Base-by-base conservation (phyloP, 1,140 invertebrate species). In the Aphis gossypii region DNA sequence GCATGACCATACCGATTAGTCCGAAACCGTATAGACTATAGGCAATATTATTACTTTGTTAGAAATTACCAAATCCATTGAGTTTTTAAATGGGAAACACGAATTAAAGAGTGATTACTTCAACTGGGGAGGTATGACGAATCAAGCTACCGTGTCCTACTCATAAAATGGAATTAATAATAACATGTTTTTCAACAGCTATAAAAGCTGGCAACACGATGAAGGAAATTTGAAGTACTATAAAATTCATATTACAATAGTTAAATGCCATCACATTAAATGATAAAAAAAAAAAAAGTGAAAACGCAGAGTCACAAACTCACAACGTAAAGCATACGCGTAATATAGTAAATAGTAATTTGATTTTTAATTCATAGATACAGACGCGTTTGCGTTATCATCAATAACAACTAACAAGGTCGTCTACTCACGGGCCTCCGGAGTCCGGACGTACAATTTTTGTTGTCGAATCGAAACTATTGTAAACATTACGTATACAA, bases 371-470 rank as follows among this genome's bases (percentile, higher is more conserved):
- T 76, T n/a, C 14, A 44, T 46, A 35, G 84, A 86, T 86, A 86
- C 84, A 18, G 84, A 44, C 41, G 25, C 18, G 76, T 83, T 83
- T 30, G 38, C 9, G 84, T 86, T 86, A 86, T 86, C 84, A 86
- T 41, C 38, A 41, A 41, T 41, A 41, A 41, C 38, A 41, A 41
- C n/a, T 86, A 44, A 86, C 23, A 30, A 44, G 25, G 83, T 44
- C 84, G 41, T 30, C 25, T 86, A 86, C 84, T 44, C 84, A 86
- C 84, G 84, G 38, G 38, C 25, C 84, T 88, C 87, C 87, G 46
- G 46, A 51, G 46, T 76, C 60, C 60, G n/a, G 60, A 41, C 38
- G 86, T 25, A 48, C 41, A 86, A 86, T 46, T 46, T 84, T 86
- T 86, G 25, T 25, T 6, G 25, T 86, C 25, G 38, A 86, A 46